Conservation (phyloP, 2,113 vertebrate species). For the Mus pahari region DNA sequence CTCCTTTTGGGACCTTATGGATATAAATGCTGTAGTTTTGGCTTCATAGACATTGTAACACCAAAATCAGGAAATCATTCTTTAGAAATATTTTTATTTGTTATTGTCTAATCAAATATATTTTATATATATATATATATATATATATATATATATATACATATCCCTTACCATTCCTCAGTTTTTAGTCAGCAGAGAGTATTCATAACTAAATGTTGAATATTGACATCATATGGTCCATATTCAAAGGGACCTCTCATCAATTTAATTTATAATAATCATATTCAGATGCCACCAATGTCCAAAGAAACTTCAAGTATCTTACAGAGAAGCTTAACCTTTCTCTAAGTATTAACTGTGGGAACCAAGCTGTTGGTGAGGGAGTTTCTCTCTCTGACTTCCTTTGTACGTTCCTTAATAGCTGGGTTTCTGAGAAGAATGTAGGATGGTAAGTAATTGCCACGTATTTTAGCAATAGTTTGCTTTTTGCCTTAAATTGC, state of each 20-base stretch:
- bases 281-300: neutral
- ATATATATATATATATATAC: neutral
- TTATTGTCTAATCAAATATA: neutral
- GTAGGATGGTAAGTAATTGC: neutral
- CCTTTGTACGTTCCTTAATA: neutral
- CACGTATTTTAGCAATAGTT: neutral
- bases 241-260: neutral
- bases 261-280: neutral
- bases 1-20: neutral
- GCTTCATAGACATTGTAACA: neutral
- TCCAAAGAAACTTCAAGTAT: neutral
- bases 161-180: neutral
- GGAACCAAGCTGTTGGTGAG: neutral
- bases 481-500: neutral
- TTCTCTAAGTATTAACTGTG: neutral
- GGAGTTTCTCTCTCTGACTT: neutral
- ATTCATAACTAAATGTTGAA: constrained; percentile 1
- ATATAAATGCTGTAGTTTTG: neutral
- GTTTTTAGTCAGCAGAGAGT: neutral
- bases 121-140: neutral
- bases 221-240: neutral
- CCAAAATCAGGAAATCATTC: neutral
- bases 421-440: neutral
- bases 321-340: neutral
- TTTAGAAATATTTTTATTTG: neutral